Base-by-base conservation (phyloP, 2,888 invertebrate species). In the Agriopis marginaria region DNA sequence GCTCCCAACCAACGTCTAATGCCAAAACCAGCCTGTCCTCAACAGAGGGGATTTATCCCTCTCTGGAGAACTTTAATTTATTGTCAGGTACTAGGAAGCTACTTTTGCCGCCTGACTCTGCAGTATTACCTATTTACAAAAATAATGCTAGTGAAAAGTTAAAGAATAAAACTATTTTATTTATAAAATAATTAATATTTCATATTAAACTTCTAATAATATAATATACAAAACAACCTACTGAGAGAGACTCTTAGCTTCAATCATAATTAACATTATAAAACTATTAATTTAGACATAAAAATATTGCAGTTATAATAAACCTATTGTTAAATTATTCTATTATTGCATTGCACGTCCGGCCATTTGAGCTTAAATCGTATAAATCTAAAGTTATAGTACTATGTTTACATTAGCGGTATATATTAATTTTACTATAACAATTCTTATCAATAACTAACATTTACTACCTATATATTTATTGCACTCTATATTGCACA, bases 11-110 rank as follows among this genome's bases (percentile, higher is more conserved):
- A 79, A 74, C 67, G 79, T 85, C 78, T 59, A 80, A 83, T 78
- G 79, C 83, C 80, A 76, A 66, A 85, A 85, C 84, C 80, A 73
- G 73, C 72, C 69, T 76, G 82, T 88, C 90, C 90, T 92, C 91
- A 71, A 86, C 88, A 84, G 86, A 88, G 86, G 87, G 86, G 82
- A 80, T 55, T 11, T 53, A 44, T 59, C 79, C 88, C 92, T 85
- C 86, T 86, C 89, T 79, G 91, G 92, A 94, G 94, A 91, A 92
- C 78, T 70, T 74, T 76, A 74, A 67, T 76, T 77, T 70, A 73
- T 79, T 87, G 90, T 91, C 94, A 94, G 94, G 94, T 94, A 94
- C 94, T 91, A 90, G 93, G 94, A 93, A 94, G 94, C 94, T 84
- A 76, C 70, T 75, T 79, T 81, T 85, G 93, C 93, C 82, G 91